Conservation (phyloP, 2,113 vertebrate species). For the Podarcis cretensis region DNA sequence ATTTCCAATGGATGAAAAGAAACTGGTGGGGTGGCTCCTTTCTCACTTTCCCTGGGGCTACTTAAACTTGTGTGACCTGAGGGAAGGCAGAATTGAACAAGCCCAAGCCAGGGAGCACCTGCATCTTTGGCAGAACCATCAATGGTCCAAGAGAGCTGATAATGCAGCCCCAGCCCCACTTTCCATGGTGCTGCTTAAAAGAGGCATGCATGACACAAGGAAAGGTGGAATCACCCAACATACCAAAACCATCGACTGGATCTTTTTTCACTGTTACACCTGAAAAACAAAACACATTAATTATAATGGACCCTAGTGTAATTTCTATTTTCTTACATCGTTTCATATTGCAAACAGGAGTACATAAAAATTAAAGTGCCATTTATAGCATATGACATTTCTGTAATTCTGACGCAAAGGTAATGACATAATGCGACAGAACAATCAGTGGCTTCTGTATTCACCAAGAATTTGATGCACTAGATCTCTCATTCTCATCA, state of each 20-base stretch:
- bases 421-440: not conserved
- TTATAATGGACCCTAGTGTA: not conserved
- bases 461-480: not conserved
- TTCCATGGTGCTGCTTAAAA: too few species aligned
- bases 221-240: slow-evolving; percentile 22
- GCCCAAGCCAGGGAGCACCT: too few species aligned
- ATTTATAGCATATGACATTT: not conserved
- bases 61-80: too few species aligned
- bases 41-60: too few species aligned
- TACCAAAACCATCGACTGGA: slow-evolving; percentile 72
- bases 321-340: not conserved
- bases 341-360: not conserved
- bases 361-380: not conserved
- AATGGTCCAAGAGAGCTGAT: too few species aligned
- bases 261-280: slow-evolving; percentile 84
- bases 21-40: too few species aligned
- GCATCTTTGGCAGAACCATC: too few species aligned
- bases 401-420: not conserved
- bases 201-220: too few species aligned
- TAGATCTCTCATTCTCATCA: not conserved
- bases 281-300: slow-evolving; percentile 62
- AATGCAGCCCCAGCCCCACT: too few species aligned
- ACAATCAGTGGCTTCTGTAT: not conserved
- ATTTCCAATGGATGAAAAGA: too few species aligned
- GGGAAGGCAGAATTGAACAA: too few species aligned